A percentile compares a stretch with the other conserved stretches of the same genome.
These are phyloP conservation scores for Hipposideros armiger DNA, from an alignment of 2,113 vertebrate species.

Conservation along the genomic window DNA sequence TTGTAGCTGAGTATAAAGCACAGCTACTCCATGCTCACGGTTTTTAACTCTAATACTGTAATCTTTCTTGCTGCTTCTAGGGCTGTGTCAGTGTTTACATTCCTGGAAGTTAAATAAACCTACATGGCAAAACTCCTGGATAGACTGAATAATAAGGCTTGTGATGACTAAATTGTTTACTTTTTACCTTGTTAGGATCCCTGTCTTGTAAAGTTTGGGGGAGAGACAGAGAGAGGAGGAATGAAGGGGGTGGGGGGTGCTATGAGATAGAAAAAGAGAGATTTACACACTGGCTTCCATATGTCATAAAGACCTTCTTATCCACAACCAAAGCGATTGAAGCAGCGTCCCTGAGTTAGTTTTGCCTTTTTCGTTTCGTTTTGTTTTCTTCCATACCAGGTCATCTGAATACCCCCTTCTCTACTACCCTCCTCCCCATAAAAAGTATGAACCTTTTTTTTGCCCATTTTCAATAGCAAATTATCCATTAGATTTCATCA, in stretches of 20 bases:
- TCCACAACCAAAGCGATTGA: not conserved
- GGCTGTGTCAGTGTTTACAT: conserved; percentile 77
- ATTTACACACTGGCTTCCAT: conserved; percentile 79
- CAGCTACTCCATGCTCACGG: conserved; percentile 74
- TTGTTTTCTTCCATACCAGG: conserved; percentile 38
- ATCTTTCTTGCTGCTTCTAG: conserved; percentile 69
- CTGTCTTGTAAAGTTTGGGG: conserved; percentile 75
- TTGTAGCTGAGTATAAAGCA: conserved; percentile 72
- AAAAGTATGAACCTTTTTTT: conserved; percentile 87
- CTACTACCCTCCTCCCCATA: not conserved
- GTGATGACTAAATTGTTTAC: conserved; percentile 71
- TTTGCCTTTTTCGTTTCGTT: conserved; percentile 59
- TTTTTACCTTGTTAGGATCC: conserved; percentile 84
- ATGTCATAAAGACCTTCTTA: conserved; percentile 68
- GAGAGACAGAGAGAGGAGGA: conserved; percentile 50
- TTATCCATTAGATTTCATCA: conserved; percentile 99
- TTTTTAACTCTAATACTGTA: conserved; percentile 83
- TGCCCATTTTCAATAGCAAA: conserved; percentile 94
- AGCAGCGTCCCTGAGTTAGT: not conserved
- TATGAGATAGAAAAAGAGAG: conserved; percentile 41
- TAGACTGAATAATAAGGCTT: conserved; percentile 74
- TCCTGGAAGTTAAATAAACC: conserved; percentile 83
- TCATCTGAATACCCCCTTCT: conserved; percentile 55
- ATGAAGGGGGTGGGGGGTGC: not conserved
- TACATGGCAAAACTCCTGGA: conserved; percentile 71